Conservation (phyloP, 30 jellyfish, hydroid and myxozoan species). For the Hydra vulgaris region DNA sequence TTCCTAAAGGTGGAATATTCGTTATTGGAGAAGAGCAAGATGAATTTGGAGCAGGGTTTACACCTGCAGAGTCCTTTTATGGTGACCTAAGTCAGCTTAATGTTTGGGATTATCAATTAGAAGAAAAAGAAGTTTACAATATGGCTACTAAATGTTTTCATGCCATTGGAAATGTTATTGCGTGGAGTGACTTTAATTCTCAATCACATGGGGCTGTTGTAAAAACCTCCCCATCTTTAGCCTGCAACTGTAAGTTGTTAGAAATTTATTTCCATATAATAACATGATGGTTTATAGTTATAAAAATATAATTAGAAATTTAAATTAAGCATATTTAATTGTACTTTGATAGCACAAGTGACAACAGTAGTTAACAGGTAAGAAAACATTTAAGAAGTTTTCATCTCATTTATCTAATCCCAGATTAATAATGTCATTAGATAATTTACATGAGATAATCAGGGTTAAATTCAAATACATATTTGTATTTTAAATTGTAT, state of each 20-base stretch:
- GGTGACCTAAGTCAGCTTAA: conserved; percentile 91
- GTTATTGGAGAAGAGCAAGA: conserved; percentile 96
- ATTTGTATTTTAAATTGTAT: too few species aligned
- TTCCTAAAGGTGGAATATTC: conserved; percentile 72
- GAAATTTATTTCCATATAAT: not conserved
- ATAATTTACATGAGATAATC: too few species aligned
- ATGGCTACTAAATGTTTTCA: conserved; percentile 49
- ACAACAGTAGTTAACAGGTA: too few species aligned
- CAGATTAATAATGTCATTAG: too few species aligned
- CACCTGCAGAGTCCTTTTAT: conserved; percentile 87
- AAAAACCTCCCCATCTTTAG: conserved; percentile 64
- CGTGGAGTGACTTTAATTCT: conserved; percentile 89
- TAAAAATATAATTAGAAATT: not conserved
- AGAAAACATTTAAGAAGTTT: too few species aligned
- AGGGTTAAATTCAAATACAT: too few species aligned
- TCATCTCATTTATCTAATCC: too few species aligned
- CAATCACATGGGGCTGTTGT: conserved; percentile 43
- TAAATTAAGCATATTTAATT: too few species aligned
- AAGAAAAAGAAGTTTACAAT: conserved; percentile 62
- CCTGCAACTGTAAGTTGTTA: conserved; percentile 69
- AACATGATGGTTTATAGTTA: not conserved
- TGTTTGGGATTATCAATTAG: conserved; percentile 61
- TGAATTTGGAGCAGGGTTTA: conserved; percentile 65
- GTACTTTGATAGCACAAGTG: too few species aligned
- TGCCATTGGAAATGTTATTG: conserved; percentile 72